Evolutionary conservation across 1,140 invertebrate species (phyloP).

Genomic region (Nephotettix cincticeps): DNA sequence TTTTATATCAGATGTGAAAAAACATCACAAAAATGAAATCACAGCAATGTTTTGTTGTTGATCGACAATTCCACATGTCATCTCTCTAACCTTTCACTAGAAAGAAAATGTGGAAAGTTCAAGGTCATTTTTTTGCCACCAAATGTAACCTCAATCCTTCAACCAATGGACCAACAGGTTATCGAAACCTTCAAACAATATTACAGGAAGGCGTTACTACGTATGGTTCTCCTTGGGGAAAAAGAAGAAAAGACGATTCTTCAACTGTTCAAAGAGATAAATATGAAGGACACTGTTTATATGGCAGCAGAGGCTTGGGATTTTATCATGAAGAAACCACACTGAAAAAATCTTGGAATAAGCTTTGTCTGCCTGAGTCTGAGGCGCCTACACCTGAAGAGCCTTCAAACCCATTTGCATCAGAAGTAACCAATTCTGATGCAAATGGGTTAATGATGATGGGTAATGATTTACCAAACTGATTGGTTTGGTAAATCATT

Average conservation of each 20-base stretch:
- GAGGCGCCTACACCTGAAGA: conserved; percentile 14
- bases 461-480: too few species aligned
- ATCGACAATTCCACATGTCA: neutral
- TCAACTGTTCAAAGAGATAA: conserved; percentile 32
- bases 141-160: conserved; percentile 47
- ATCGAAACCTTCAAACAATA: conserved; percentile 40
- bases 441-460: too few species aligned
- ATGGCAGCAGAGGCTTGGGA: conserved; percentile 45
- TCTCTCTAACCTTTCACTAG: neutral
- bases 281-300: conserved; percentile 41
- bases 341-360: conserved; percentile 44
- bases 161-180: conserved; percentile 44
- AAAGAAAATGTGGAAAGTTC: conserved; percentile 14
- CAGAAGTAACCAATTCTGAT: too few species aligned
- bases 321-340: conserved; percentile 42
- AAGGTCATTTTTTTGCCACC: conserved; percentile 45
- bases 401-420: conserved; percentile 2
- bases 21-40: conserved; percentile 22
- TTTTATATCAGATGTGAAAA: conserved; percentile 40
- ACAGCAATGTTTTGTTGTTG: conserved; percentile 24
- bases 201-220: conserved; percentile 24
- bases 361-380: conserved; percentile 18
- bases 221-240: neutral
- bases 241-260: conserved; percentile 26
- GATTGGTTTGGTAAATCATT: conserved; percentile 21